Base-by-base conservation (phyloP, 2,888 invertebrate genomes). In the Andrena haemorrhoa region DNA sequence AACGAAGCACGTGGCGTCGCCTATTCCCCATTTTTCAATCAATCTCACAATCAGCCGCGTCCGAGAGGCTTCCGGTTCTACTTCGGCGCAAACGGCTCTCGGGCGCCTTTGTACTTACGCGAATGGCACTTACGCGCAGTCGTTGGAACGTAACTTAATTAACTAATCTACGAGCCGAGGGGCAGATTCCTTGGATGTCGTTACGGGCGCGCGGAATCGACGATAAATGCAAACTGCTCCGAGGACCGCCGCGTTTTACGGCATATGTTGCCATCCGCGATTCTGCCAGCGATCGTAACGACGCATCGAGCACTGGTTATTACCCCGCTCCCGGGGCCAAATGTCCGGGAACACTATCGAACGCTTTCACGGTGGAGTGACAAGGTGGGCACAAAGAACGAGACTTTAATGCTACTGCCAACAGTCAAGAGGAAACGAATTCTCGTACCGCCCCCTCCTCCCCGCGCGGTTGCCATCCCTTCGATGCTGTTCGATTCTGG, bases 401-500 rank as follows among this genome's bases (percentile, higher is more conserved):
- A 86, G 88, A 86, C 86, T 89, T 86, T 83, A 88, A 86, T 85
- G 85, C 89, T 86, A 81, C 83, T 60, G 78, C 51, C 85, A 81
- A 56, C 56, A 81, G 75, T 82, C 85, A 83, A 89, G 88, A 86
- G 88, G 88, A 85, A 86, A 86, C 88, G 89, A 82, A 88, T 84
- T 87, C 86, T 80, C 53, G 26, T 75, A 49, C 51, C 53, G 33
- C 60, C 73, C 49, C 49, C 41, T 51, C 51, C 12, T 20, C n/a
- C 10, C 5, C 63, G 12, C 70, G 35, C 49, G 26, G 60, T 41
- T 5, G 41, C 41, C 41, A 41, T 41, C 75, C 60, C 53, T 33
- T 35, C 53, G 49, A 77, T 10, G 51, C 41, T 47, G 58, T 69
- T 29, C 75, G 58, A 56, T 72, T 31, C 41, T 20, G 70, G 51